phyloP scores from a whole-genome alignment of 2,888 invertebrate species.

The Buathra laborator region DNA sequence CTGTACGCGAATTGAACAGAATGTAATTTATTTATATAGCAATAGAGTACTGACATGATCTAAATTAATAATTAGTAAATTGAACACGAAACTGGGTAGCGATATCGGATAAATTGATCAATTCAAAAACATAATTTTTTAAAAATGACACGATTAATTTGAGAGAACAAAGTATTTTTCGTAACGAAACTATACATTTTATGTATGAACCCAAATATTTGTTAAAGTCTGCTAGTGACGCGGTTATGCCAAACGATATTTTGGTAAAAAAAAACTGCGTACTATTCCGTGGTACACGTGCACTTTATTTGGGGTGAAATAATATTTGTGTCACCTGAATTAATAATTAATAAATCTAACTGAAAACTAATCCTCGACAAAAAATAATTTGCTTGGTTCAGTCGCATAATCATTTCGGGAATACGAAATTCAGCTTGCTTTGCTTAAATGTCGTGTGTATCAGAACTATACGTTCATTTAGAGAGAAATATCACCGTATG shows the following conservation, averaged over 20 bases:
- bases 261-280: neutral
- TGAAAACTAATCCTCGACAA: conserved; percentile 1
- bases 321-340: neutral
- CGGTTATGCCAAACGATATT: conserved; percentile 1
- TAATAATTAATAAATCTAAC: conserved; percentile 11
- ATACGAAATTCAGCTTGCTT: neutral
- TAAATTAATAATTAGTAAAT: too few species aligned
- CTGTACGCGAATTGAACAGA: conserved; percentile 11
- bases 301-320: conserved; percentile 1
- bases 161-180: conserved; percentile 6
- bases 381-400: conserved; percentile 1
- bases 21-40: neutral
- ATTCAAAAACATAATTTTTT: neutral
- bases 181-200: conserved; percentile 4
- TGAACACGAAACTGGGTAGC: too few species aligned
- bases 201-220: conserved; percentile 9
- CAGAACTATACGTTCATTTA: conserved; percentile 11
- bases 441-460: neutral
- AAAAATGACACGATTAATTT: conserved; percentile 3
- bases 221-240: conserved; percentile 7
- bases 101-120: too few species aligned
- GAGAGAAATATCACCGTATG: conserved; percentile 8
- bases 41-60: too few species aligned
- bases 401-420: conserved; percentile 12
- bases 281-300: neutral